Base-by-base conservation (phyloP, 2,113 vertebrate species). In the Odocoileus virginianus region DNA sequence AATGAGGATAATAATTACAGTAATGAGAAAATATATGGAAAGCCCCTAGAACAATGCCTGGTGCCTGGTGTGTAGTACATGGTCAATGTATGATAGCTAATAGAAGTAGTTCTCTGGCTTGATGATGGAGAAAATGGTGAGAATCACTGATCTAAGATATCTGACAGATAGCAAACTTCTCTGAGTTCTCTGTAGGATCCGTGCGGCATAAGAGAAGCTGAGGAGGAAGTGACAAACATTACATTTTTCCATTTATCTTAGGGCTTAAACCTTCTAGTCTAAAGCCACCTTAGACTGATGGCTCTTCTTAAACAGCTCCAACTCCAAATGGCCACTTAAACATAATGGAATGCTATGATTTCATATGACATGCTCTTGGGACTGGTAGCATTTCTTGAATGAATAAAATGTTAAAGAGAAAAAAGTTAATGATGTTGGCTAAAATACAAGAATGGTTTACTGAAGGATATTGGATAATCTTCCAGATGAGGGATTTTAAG, bases 351-450 rank as follows among this genome's bases (percentile, higher is more conserved):
- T 45, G 74, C 27, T 85, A 67, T 64, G 89, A 96, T 54, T 84
- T 91, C 85, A 88, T 76, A 52, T 6, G 40, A 43, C 3, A 52
- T 12, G 43, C 71, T 92, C 40, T 96, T n/a, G 57, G n/a, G 71
- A 89, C 50, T 93, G 27, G 89, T 4, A 54, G n/a, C 93, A 89
- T 91, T 98, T 91, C 47, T 85, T 81, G 60, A 87, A 93, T 67
- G 67, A 33, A 94, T 36, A 92, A 89, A 97, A 67, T 10, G 17
- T 58, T 45, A 86, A 58, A 86, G 64, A n/a, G 87, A 89, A 83
- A 57, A 90, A 90, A 58, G 76, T 61, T 79, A 55, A 36, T 92
- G 47, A 87, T 86, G 28, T 78, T 93, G 87, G 82, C n/a, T 83
- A 76, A 95, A 92, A 91, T n/a, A 64, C n/a, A 91, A 94, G 82